These are phyloP conservation scores for Chymomyza procnemis DNA, from an alignment of 2,888 invertebrate species.

Conservation along the genomic window DNA sequence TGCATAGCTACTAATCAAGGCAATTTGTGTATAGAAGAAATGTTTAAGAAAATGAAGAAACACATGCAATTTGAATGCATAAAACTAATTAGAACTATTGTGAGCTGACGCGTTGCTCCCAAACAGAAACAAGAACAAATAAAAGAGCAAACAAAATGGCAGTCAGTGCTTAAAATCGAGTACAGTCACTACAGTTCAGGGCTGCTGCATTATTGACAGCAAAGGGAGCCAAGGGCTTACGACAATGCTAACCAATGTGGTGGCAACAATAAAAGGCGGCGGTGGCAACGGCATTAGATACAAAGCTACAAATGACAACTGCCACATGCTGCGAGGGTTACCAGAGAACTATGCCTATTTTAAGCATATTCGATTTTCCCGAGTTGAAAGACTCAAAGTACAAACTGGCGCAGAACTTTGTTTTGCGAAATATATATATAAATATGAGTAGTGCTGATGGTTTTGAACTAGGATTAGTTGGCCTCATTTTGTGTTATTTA, in stretches of 20 bases:
- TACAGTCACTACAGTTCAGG: slow-evolving; percentile 19
- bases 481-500: no score
- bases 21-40: background rate
- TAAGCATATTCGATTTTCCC: no score
- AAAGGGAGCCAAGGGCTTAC: slow-evolving; percentile 21
- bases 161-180: slow-evolving; percentile 11
- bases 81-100: background rate
- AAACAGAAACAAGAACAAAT: background rate
- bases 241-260: slow-evolving; percentile 43
- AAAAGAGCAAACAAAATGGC: slow-evolving; percentile 13
- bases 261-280: slow-evolving; percentile 59
- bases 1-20: background rate
- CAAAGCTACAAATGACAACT: slow-evolving; percentile 52
- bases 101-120: background rate
- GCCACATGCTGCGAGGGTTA: background rate
- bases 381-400: no score
- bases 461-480: no score
- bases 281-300: slow-evolving; percentile 35
- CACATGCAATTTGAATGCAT: background rate
- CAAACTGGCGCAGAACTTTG: no score
- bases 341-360: no score
- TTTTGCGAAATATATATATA: no score
- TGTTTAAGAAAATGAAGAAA: background rate
- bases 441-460: no score
- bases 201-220: slow-evolving; percentile 48